Percentiles rank a stretch among this genome's conserved stretches.
Evolutionary conservation across 2,113 vertebrate species (phyloP).

Genomic region (Alouatta palliata): DNA sequence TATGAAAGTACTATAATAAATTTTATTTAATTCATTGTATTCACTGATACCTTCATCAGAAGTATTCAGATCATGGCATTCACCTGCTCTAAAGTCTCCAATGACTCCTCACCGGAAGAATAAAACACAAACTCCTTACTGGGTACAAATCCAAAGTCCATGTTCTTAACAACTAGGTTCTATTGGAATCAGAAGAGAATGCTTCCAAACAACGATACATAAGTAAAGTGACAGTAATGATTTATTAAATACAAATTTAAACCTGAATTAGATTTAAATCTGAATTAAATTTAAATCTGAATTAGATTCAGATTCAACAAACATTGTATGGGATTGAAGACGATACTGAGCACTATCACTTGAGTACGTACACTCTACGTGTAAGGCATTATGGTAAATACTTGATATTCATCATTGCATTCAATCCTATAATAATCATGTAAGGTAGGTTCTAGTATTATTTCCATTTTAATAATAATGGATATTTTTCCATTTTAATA

Average conservation of each 20-base stretch:
- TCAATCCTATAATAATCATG: not conserved
- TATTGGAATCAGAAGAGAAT: not conserved
- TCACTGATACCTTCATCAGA: too few species aligned
- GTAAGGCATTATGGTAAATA: not conserved
- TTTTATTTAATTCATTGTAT: too few species aligned
- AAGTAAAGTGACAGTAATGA: not conserved
- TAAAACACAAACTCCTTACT: too few species aligned
- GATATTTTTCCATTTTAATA: too few species aligned
- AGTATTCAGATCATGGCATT: too few species aligned
- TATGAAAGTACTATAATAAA: too few species aligned
- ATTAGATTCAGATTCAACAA: slow-evolving; percentile 23
- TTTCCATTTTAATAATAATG: not conserved
- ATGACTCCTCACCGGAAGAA: too few species aligned
- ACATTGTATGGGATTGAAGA: not conserved
- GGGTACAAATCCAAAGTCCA: not conserved
- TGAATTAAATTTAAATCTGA: slow-evolving; percentile 17
- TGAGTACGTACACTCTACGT: not conserved
- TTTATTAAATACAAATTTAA: slow-evolving; percentile 15
- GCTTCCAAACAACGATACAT: not conserved
- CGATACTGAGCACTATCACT: not conserved
- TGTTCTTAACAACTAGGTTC: not conserved
- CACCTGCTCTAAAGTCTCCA: too few species aligned
- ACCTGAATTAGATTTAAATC: not conserved
- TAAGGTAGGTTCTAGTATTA: not conserved
- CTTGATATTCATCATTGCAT: not conserved